These are phyloP conservation scores for Sebastes hubbsi DNA, from an alignment of 2,797 vertebrate genomes.

Conservation along the genomic window DNA sequence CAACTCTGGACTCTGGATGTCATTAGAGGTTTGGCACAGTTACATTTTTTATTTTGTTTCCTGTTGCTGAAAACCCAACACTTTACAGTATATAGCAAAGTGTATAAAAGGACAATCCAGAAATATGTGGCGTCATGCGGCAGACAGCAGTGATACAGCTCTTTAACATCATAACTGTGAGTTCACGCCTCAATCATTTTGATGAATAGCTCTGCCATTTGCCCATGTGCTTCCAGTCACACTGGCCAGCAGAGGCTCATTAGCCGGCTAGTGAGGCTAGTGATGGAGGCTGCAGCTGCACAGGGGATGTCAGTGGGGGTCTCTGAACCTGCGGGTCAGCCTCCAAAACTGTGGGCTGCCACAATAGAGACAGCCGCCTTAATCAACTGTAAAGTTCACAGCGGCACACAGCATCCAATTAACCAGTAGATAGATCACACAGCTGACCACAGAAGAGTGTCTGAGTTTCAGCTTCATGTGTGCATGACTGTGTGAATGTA, in stretches of 20 bases:
- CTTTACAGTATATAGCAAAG: background rate
- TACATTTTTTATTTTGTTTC: background rate
- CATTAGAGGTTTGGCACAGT: background rate
- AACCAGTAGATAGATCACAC: slow-evolving; percentile 61
- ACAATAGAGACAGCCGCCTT: slow-evolving; percentile 47
- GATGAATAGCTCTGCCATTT: slow-evolving; percentile 50
- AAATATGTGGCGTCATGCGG: background rate
- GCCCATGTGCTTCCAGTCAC: slow-evolving; percentile 36
- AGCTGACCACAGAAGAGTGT: slow-evolving; percentile 27
- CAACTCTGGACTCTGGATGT: background rate
- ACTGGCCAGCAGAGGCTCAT: slow-evolving; percentile 59
- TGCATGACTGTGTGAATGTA: background rate
- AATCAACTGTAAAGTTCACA: slow-evolving; percentile 71
- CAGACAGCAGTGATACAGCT: slow-evolving; percentile 3
- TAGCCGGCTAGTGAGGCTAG: slow-evolving; percentile 51
- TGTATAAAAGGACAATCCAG: background rate
- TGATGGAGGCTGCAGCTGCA: slow-evolving; percentile 45
- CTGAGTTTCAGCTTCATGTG: background rate
- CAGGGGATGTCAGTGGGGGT: slow-evolving; percentile 39
- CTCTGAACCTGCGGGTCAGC: slow-evolving; percentile 53
- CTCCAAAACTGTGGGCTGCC: slow-evolving; percentile 40
- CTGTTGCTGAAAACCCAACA: background rate
- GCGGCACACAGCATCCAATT: slow-evolving; percentile 64
- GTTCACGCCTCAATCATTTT: slow-evolving; percentile 48
- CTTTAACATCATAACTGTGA: slow-evolving; percentile 34